Conservation (phyloP, 1,140 invertebrate species). For the Leptoteleia sp. region DNA sequence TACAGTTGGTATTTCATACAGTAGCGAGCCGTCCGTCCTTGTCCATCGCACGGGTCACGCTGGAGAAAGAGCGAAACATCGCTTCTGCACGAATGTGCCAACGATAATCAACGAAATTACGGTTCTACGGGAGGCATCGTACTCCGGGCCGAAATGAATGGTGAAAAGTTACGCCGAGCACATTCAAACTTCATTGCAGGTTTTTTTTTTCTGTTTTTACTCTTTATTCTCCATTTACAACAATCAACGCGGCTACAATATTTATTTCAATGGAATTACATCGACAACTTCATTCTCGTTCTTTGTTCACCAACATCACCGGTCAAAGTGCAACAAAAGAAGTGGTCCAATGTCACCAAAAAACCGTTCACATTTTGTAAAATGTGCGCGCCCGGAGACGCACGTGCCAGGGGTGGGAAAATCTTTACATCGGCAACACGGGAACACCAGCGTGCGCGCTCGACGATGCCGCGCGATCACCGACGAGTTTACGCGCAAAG, state of each 20-base stretch:
- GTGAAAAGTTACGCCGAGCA: slow-evolving; percentile 6
- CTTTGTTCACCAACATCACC: too few relatives aligned
- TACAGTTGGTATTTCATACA: slow-evolving; percentile 23
- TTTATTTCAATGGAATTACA: slow-evolving; percentile 1
- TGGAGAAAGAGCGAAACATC: slow-evolving; percentile 29
- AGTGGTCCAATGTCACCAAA: too few relatives aligned
- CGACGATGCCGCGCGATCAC: slow-evolving; percentile 1
- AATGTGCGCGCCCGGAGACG: not conserved
- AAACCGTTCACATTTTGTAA: slow-evolving; percentile 1
- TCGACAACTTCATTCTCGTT: slow-evolving; percentile 7
- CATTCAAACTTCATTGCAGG: slow-evolving; percentile 18
- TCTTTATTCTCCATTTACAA: slow-evolving; percentile 24
- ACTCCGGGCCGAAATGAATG: slow-evolving; percentile 12
- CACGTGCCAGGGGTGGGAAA: not conserved
- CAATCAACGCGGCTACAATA: slow-evolving; percentile 14
- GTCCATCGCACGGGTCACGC: slow-evolving; percentile 4
- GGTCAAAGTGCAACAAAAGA: too few relatives aligned
- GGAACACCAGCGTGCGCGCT: too few relatives aligned
- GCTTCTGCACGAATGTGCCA: slow-evolving; percentile 28
- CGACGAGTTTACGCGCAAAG: slow-evolving; percentile 6
- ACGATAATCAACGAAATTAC: slow-evolving; percentile 27
- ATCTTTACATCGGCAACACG: too few relatives aligned
- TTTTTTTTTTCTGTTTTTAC: slow-evolving; percentile 4
- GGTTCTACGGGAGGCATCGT: slow-evolving; percentile 20
- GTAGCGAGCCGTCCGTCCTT: slow-evolving; percentile 22